Conservation (phyloP, 2,113 vertebrate genomes). For the Cyanistes caeruleus region DNA sequence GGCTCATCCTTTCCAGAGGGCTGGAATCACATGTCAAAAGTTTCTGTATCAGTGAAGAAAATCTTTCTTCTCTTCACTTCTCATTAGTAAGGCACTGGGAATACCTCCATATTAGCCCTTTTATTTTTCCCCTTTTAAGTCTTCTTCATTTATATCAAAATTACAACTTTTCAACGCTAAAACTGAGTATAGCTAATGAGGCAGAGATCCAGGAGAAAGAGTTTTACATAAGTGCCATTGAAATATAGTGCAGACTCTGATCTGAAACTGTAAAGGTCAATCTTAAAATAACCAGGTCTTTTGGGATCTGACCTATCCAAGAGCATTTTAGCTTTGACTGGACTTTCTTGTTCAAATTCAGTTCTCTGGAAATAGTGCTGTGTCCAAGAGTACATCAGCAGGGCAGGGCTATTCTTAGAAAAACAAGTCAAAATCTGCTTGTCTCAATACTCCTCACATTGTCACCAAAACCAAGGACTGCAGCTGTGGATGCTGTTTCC, state of each 20-base stretch:
- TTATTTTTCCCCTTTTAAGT: background rate
- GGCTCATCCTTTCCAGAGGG: background rate
- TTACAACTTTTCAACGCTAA: conserved; percentile 12
- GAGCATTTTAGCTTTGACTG: background rate
- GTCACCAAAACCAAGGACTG: conserved; percentile 62
- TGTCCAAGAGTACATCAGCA: conserved; percentile 46
- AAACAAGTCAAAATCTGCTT: conserved; percentile 55
- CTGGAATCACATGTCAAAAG: background rate
- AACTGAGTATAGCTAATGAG: background rate
- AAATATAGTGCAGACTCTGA: conserved; percentile 13
- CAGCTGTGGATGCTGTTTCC: conserved; percentile 50
- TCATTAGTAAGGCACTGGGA: background rate
- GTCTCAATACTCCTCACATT: conserved; percentile 60
- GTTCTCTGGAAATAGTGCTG: background rate
- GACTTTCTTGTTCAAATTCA: conserved; percentile 11
- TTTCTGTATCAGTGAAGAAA: background rate
- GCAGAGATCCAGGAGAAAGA: background rate
- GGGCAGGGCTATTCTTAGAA: conserved; percentile 64
- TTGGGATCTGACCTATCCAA: background rate
- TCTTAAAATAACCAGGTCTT: conserved; percentile 55
- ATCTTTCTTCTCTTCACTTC: background rate
- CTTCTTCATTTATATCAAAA: background rate
- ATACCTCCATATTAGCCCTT: background rate
- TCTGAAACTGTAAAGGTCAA: conserved; percentile 48
- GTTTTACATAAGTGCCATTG: conserved; percentile 5